Conservation (phyloP, 2,888 invertebrate genomes). For the Platerodrilus igneus region DNA sequence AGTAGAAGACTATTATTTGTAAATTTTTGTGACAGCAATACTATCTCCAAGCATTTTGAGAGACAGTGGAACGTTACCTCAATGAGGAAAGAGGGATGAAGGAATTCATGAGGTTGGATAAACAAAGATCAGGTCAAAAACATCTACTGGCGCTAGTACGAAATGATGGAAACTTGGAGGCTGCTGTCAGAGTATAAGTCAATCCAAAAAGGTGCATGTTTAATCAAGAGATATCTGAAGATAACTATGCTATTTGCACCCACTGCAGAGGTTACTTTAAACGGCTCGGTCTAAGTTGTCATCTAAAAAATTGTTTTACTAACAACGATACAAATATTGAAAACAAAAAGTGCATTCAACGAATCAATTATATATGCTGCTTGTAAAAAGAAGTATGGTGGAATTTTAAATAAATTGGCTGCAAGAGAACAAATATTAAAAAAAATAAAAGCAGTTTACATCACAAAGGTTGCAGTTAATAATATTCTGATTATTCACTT, state of each 20-base stretch:
- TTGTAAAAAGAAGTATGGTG: constrained; percentile 12
- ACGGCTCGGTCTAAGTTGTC: constrained; percentile 6
- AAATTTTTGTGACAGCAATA: constrained; percentile 6
- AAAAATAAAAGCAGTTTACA: constrained; percentile 7
- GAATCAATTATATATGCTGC: constrained; percentile 12
- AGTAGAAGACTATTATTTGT: no score
- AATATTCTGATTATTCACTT: neutral
- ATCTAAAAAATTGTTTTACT: constrained; percentile 6
- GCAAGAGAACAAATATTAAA: constrained; percentile 11
- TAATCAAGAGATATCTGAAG: constrained; percentile 5
- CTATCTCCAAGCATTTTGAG: constrained; percentile 2
- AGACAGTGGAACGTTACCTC: constrained; percentile 1
- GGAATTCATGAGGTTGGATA: neutral
- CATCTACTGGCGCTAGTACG: neutral
- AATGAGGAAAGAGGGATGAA: neutral
- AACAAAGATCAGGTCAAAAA: constrained; percentile 1
- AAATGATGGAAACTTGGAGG: constrained; percentile 7
- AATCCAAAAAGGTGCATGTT: constrained; percentile 4
- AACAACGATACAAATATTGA: neutral
- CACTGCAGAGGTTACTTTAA: constrained; percentile 8
- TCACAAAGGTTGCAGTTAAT: neutral
- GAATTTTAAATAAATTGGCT: constrained; percentile 9
- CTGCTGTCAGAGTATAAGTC: neutral
- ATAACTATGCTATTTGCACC: constrained; percentile 9
- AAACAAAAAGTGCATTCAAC: neutral